A percentile compares a stretch with the other conserved stretches of the same genome.
phyloP scores from a whole-genome alignment of 2,888 invertebrate species.

The Tiphia femorata region DNA sequence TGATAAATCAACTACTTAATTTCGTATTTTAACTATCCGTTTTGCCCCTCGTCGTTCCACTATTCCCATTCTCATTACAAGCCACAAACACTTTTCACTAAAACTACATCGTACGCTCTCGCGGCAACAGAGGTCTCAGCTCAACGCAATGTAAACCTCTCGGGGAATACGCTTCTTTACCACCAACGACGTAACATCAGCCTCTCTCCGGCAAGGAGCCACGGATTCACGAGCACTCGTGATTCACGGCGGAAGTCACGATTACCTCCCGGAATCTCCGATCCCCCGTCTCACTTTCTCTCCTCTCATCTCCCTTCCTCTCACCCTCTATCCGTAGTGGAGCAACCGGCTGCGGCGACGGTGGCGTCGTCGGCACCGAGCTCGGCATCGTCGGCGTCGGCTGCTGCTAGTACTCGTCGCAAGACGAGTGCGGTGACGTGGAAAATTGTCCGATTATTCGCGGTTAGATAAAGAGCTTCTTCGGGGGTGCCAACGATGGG shows the following conservation, averaged over 20 bases:
- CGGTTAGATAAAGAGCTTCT: constrained; percentile 60
- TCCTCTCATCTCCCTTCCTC: constrained; percentile 9
- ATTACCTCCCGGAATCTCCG: constrained; percentile 35
- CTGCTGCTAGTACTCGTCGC: constrained; percentile 30
- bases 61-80: too few relatives aligned
- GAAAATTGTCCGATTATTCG: constrained; percentile 65
- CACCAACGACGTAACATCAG: background rate
- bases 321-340: constrained; percentile 5
- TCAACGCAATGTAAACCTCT: too few relatives aligned
- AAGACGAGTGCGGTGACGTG: constrained; percentile 57
- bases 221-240: constrained; percentile 12
- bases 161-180: background rate
- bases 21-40: too few relatives aligned
- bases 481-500: constrained; percentile 20
- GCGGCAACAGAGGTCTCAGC: too few relatives aligned
- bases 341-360: constrained; percentile 17
- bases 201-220: background rate
- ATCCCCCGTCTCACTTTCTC: constrained; percentile 17
- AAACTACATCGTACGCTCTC: too few relatives aligned
- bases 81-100: too few relatives aligned
- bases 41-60: too few relatives aligned
- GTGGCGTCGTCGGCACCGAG: too few relatives aligned
- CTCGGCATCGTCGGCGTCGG: too few relatives aligned
- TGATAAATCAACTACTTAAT: too few relatives aligned
- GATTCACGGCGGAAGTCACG: constrained; percentile 40